A percentile compares a stretch with the other conserved stretches of the same genome.
Evolutionary conservation across 92 coral and sea anemone species (phyloP).

Genomic region (Pocillopora meandrina): DNA sequence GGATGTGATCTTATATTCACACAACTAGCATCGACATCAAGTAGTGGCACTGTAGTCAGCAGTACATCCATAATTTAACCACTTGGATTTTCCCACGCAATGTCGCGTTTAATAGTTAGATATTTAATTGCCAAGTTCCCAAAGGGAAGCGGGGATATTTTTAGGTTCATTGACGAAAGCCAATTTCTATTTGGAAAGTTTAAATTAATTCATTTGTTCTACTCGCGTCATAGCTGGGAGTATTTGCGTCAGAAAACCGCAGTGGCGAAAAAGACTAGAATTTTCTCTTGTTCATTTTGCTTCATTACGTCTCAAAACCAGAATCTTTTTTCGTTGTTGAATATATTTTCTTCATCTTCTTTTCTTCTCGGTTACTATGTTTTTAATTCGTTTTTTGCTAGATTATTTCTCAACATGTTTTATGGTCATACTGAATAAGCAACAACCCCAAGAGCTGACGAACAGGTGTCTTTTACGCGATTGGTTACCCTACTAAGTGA

Average conservation of each 20-base stretch:
- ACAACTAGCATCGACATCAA: background rate
- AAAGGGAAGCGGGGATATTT: slow-evolving; percentile 28
- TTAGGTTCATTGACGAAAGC: slow-evolving; percentile 39
- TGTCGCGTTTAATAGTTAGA: background rate
- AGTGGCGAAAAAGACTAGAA: background rate
- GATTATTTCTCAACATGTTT: background rate
- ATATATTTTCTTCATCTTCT: background rate
- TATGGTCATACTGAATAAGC: slow-evolving; percentile 1
- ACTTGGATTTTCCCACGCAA: slow-evolving; percentile 33
- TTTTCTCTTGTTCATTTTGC: slow-evolving; percentile 7
- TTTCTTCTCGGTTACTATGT: background rate
- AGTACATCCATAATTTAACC: slow-evolving; percentile 8
- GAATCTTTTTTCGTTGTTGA: background rate
- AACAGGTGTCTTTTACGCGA: slow-evolving; percentile 41
- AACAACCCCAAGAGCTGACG: background rate
- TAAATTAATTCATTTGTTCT: slow-evolving; percentile 26
- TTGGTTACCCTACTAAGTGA: slow-evolving; percentile 23
- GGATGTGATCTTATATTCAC: background rate
- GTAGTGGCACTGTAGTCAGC: slow-evolving; percentile 7
- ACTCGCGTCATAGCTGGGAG: slow-evolving; percentile 27
- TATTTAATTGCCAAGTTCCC: slow-evolving; percentile 20
- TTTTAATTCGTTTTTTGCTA: background rate
- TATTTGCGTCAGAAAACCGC: background rate
- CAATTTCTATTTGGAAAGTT: slow-evolving; percentile 18
- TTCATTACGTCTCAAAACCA: background rate